Evolutionary conservation across 2,797 vertebrate genomes (phyloP).

Genomic region (Myotis planiceps): DNA sequence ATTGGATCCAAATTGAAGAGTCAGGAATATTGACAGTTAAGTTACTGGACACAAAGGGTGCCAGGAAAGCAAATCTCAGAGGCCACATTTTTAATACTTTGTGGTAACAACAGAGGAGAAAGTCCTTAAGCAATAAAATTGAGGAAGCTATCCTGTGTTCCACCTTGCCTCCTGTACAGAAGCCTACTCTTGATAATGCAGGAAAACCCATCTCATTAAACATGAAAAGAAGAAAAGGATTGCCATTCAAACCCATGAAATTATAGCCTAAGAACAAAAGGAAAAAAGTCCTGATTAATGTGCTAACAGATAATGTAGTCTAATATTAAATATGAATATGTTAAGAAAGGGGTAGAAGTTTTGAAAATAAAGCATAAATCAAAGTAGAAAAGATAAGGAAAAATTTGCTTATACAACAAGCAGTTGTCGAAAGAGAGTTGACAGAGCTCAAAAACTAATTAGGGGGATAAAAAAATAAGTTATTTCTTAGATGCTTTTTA

Average conservation of each 20-base stretch:
- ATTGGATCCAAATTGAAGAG: neutral
- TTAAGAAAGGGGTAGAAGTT: neutral
- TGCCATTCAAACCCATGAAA: neutral
- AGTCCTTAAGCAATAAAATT: neutral
- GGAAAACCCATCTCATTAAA: neutral
- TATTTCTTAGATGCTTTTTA: neutral
- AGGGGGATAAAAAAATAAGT: neutral
- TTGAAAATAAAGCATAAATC: slow-evolving; percentile 18
- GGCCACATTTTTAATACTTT: neutral
- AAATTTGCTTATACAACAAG: neutral
- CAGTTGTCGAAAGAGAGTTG: neutral
- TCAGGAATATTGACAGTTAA: neutral
- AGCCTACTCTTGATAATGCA: neutral
- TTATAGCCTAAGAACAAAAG: neutral
- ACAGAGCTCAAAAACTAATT: neutral
- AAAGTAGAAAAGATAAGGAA: neutral
- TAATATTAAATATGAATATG: neutral
- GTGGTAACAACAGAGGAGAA: neutral
- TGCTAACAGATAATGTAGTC: neutral
- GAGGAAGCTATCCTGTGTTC: neutral
- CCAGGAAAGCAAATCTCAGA: neutral
- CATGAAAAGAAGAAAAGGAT: neutral
- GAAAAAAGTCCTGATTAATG: neutral
- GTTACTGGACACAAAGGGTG: neutral
- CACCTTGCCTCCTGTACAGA: neutral